phyloP scores from a whole-genome alignment of 1,140 invertebrate species.

The Notospermus geniculatus region DNA sequence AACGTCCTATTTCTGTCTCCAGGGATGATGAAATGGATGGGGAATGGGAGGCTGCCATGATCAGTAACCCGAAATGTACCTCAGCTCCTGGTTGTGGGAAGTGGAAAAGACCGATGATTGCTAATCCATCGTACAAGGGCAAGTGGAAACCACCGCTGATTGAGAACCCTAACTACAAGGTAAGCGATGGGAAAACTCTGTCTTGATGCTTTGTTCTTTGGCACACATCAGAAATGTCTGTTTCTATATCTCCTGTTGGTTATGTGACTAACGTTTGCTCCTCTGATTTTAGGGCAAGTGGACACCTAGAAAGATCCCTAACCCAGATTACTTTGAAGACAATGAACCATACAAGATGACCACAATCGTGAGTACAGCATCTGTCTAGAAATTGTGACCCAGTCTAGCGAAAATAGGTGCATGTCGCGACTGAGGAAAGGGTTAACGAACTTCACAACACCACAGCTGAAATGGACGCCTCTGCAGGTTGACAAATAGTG shows the following conservation, averaged over 20 bases:
- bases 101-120: conserved; percentile 82
- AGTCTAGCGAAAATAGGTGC: no score
- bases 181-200: no score
- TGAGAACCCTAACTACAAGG: conserved; percentile 88
- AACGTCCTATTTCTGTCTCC: conserved; percentile 12
- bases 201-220: no score
- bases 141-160: conserved; percentile 87
- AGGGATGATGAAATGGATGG: conserved; percentile 97
- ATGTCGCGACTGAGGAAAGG: no score
- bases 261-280: not conserved
- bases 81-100: conserved; percentile 84
- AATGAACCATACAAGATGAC: conserved; percentile 87
- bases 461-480: no score
- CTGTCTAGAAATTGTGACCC: no score
- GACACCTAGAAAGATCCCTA: conserved; percentile 84
- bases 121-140: conserved; percentile 80
- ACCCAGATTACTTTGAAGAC: conserved; percentile 93
- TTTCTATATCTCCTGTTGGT: not conserved
- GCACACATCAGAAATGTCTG: not conserved
- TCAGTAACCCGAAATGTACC: conserved; percentile 80
- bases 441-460: no score
- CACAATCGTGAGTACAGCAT: conserved; percentile 75
- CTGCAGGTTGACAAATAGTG: no score
- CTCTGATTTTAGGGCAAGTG: conserved; percentile 63
- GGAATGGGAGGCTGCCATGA: conserved; percentile 92